Evolutionary conservation across 2,113 vertebrate genomes (phyloP).

Genomic region (Salvelinus fontinalis): DNA sequence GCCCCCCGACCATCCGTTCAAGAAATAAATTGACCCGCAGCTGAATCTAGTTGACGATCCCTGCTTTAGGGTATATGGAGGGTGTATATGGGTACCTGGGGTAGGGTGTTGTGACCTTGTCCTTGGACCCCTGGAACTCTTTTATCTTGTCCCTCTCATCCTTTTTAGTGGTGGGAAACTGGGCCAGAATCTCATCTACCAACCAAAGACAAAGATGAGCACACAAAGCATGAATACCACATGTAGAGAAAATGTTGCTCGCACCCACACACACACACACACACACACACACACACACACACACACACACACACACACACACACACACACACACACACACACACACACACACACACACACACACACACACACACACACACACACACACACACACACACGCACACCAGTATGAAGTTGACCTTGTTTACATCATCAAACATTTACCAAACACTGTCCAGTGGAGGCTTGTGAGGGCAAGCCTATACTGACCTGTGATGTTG

Average conservation of each 20-base stretch:
- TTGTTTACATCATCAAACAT: neutral
- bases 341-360: neutral
- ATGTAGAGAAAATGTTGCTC: neutral
- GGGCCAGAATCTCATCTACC: constrained; percentile 91
- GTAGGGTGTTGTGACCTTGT: constrained; percentile 53
- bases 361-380: neutral
- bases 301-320: neutral
- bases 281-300: neutral
- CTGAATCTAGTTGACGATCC: too few species aligned
- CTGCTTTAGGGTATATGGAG: neutral
- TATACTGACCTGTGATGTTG: constrained; percentile 84
- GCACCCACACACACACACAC: neutral
- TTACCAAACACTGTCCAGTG: neutral
- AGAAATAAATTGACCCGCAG: too few species aligned
- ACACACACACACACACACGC: neutral
- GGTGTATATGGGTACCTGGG: constrained; percentile 54
- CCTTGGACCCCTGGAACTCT: constrained; percentile 51
- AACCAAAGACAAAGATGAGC: constrained; percentile 25
- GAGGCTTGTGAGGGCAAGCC: neutral
- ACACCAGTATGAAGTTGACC: neutral
- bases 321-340: neutral
- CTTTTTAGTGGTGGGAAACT: constrained; percentile 84
- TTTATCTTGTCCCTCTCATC: constrained; percentile 73
- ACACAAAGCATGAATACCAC: neutral
- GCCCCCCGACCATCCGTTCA: too few species aligned